Percentiles rank a stretch among this genome's conserved stretches.
phyloP scores from a whole-genome alignment of 2,113 vertebrate genomes.

The Silurus glanis region DNA sequence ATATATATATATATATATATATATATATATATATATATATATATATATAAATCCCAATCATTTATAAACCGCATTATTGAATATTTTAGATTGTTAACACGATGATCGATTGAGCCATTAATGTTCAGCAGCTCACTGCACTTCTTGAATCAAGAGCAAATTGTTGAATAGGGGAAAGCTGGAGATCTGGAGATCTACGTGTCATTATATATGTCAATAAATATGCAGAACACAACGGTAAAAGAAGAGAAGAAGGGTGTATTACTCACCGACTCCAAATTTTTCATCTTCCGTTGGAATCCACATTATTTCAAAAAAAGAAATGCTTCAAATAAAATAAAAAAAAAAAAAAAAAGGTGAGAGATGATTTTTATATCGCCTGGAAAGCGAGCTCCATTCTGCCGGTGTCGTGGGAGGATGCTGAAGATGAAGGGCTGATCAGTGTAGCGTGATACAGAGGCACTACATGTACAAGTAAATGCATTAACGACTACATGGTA shows the following conservation, averaged over 20 bases:
- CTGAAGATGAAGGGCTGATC: slow-evolving; percentile 40
- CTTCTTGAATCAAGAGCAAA: slow-evolving; percentile 5
- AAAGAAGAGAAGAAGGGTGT: too few species aligned
- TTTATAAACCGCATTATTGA: neutral
- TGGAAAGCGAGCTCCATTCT: slow-evolving; percentile 31
- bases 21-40: neutral
- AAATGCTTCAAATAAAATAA: neutral
- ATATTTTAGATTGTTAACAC: too few species aligned
- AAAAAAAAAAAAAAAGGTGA: neutral
- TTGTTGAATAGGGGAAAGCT: slow-evolving; percentile 13
- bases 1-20: neutral
- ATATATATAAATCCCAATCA: neutral
- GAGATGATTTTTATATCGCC: neutral
- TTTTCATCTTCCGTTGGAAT: slow-evolving; percentile 49
- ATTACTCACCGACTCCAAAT: slow-evolving; percentile 43
- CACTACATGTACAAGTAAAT: slow-evolving; percentile 14
- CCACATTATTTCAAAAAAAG: slow-evolving; percentile 33
- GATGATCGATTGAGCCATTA: neutral
- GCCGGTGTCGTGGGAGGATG: slow-evolving; percentile 40
- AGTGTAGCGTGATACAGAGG: neutral
- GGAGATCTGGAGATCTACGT: neutral
- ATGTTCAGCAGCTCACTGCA: neutral
- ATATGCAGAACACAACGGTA: neutral
- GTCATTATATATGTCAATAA: slow-evolving; percentile 8
- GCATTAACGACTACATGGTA: slow-evolving; percentile 1